Evolutionary conservation across 2,113 vertebrate genomes (phyloP).

Genomic region (Ellobius talpinus): DNA sequence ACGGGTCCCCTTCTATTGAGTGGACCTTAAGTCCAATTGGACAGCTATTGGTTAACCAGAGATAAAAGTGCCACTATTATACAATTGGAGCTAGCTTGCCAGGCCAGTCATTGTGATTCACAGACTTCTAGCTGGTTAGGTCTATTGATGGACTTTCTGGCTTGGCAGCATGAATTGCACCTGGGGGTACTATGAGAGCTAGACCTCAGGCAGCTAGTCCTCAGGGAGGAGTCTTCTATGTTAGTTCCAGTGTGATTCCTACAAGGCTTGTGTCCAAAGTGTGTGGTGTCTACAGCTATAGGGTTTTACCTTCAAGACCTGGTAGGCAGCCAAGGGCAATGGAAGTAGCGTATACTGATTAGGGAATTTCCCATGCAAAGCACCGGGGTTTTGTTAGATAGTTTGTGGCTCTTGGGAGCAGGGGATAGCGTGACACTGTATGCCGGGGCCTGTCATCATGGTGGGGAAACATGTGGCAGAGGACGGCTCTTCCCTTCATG

Average conservation of each 20-base stretch:
- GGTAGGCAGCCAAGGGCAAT: neutral
- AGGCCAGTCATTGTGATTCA: neutral
- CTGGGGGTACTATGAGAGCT: neutral
- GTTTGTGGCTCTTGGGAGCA: neutral
- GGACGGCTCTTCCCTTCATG: neutral
- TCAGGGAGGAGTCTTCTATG: too few relatives aligned
- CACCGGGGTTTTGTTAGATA: neutral
- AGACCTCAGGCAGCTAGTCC: neutral
- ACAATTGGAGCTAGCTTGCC: neutral
- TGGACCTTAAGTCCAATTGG: neutral
- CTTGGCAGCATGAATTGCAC: neutral
- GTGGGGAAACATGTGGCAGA: neutral
- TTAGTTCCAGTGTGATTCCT: neutral
- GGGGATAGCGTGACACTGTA: too few relatives aligned
- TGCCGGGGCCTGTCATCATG: neutral
- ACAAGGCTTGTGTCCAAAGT: neutral
- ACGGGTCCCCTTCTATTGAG: neutral
- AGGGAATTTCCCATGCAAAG: neutral
- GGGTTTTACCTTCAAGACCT: neutral
- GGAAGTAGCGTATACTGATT: neutral
- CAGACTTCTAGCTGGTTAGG: neutral
- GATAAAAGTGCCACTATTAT: neutral
- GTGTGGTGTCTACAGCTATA: neutral
- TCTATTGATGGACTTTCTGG: neutral
- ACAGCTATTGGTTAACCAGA: neutral